Conservation (phyloP, 1,140 invertebrate species). For the Grapholita molesta region DNA sequence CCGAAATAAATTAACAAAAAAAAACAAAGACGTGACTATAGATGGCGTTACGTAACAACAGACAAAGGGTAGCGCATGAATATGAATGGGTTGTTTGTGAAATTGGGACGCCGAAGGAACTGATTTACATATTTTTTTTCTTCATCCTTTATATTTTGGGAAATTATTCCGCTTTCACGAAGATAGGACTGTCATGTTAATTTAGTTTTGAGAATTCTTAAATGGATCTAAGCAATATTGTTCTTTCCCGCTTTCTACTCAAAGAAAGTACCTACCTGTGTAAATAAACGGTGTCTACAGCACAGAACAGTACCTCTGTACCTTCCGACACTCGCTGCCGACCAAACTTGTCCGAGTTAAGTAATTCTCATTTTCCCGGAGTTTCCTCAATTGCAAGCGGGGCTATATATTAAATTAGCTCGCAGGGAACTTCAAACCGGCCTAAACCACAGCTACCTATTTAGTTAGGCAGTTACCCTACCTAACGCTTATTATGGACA, state of each 20-base stretch:
- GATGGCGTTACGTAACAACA: conserved; percentile 57
- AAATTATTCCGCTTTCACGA: conserved; percentile 12
- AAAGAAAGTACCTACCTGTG: not conserved
- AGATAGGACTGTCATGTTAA: conserved; percentile 13
- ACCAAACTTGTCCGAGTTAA: not conserved
- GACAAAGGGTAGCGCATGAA: conserved; percentile 71
- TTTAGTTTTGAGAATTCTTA: not conserved
- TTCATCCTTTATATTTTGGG: conserved; percentile 18
- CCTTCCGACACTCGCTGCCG: too few relatives aligned
- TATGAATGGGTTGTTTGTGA: conserved; percentile 69
- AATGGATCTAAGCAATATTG: not conserved
- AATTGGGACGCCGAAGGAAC: conserved; percentile 51
- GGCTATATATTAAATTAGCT: conserved; percentile 52
- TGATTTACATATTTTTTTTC: conserved; percentile 29
- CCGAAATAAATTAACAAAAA: conserved; percentile 48
- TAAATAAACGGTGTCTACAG: too few relatives aligned
- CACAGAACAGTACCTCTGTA: too few relatives aligned
- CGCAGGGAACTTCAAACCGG: conserved; percentile 24
- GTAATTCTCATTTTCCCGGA: conserved; percentile 28
- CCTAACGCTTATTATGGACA: conserved; percentile 36
- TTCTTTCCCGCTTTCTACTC: not conserved
- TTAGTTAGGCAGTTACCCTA: conserved; percentile 12
- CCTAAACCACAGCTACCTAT: conserved; percentile 25
- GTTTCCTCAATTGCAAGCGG: conserved; percentile 40
- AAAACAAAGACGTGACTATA: conserved; percentile 51